Base-by-base conservation (phyloP, 2,797 vertebrate species). In the Sparidentex hasta region DNA sequence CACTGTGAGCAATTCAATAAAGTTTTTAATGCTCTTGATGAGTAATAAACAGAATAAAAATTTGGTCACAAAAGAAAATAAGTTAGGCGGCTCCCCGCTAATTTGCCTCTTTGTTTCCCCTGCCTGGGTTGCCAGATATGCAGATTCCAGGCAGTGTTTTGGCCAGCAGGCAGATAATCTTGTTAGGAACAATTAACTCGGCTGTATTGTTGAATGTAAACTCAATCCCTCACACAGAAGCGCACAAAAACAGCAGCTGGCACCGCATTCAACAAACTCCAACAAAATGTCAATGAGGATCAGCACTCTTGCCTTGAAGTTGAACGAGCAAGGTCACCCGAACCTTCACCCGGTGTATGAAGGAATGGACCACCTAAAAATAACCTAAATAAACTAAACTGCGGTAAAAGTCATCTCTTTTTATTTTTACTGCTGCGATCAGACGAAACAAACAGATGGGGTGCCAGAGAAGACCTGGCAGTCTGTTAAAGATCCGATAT, bases 121-220 rank as follows among this genome's bases (percentile, higher is more conserved):
- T 77, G 65, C 50, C 81, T 74, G 85, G 41, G 58, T 86, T 90
- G 92, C 92, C 90, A 92, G 91, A 90, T 90, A 90, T 92, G 83
- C 87, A 89, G 87, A 94, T 92, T 85, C 57, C 65, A 71, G 71
- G 56, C 77, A 51, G 82, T 52, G 82, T 83, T 91, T 90, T 91
- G 90, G 89, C 89, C 84, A 85, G 84, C 74, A 83, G 71, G 85
- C 78, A 86, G 69, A 84, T 86, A 93, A 91, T 93, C 90, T 92
- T 75, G 87, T 92, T 93, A 88, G 61, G 76, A 84, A 91, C 88
- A 93, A 92, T 91, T 84, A 87, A 72, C 80, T 83, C n/a, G 59
- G 81, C 70, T 85, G 82, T 86, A 89, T 89, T 92, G 86, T 90
- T 86, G 76, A 87, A 82, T 75, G 68, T 86, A 88, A 90, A 90